These are phyloP conservation scores for Ophion ventricosus DNA, from an alignment of 2,888 invertebrate species.

Conservation along the genomic window DNA sequence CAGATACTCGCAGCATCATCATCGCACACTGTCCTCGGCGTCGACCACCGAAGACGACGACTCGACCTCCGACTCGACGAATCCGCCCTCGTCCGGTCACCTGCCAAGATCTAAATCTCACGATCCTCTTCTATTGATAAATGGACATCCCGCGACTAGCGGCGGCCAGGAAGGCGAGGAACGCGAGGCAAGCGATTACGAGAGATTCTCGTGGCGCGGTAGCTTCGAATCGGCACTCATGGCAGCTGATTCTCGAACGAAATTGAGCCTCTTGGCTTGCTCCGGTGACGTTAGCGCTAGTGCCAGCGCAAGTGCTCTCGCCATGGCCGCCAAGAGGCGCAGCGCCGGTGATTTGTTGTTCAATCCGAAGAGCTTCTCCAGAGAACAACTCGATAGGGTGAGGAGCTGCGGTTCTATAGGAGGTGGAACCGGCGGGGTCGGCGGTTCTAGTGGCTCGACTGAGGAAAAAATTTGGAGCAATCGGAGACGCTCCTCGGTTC, in stretches of 20 bases:
- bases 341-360: constrained; percentile 93
- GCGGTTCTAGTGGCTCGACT: constrained; percentile 83
- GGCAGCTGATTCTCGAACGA: constrained; percentile 93
- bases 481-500: constrained; percentile 81
- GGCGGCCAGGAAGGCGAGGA: constrained; percentile 79
- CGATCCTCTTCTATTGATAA: constrained; percentile 87
- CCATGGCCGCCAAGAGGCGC: constrained; percentile 90
- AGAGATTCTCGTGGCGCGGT: constrained; percentile 95
- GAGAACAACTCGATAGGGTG: constrained; percentile 89
- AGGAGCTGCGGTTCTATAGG: constrained; percentile 94
- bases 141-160: constrained; percentile 76
- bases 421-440: constrained; percentile 86
- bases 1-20: constrained; percentile 86
- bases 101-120: constrained; percentile 92
- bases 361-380: constrained; percentile 91
- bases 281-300: constrained; percentile 83
- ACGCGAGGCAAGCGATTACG: constrained; percentile 92
- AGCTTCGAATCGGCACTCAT: constrained; percentile 96
- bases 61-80: constrained; percentile 87
- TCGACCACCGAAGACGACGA: constrained; percentile 90
- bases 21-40: constrained; percentile 85
- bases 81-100: constrained; percentile 82
- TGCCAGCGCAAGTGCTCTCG: constrained; percentile 86
- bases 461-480: constrained; percentile 82
- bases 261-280: constrained; percentile 87